Conservation (phyloP, 2,797 vertebrate genomes). For the Danio choprae region DNA sequence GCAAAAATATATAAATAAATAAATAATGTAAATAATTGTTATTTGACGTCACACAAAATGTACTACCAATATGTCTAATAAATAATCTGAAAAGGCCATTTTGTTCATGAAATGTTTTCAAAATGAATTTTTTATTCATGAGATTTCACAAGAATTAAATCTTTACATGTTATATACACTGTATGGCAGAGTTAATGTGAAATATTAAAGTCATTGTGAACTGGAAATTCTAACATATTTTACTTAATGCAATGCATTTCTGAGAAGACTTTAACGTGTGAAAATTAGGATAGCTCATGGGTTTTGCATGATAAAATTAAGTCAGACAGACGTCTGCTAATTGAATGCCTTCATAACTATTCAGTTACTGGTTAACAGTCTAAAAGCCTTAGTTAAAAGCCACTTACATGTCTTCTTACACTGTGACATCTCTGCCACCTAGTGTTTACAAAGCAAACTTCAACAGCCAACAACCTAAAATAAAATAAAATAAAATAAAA, state of each 20-base stretch:
- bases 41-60: neutral
- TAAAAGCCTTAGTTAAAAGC: neutral
- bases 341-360: neutral
- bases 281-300: neutral
- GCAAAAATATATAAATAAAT: neutral
- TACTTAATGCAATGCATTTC: neutral
- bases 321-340: neutral
- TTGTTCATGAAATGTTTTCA: too few species aligned
- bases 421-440: slow-evolving; percentile 59
- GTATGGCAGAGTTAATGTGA: neutral
- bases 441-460: slow-evolving; percentile 56
- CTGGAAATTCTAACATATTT: neutral
- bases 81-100: too few species aligned
- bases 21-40: too few species aligned
- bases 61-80: neutral
- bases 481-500: neutral
- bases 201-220: neutral
- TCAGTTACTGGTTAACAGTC: neutral
- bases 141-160: neutral
- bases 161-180: neutral
- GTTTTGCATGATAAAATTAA: neutral
- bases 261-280: neutral
- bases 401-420: slow-evolving; percentile 22
- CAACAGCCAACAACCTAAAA: slow-evolving; percentile 1
- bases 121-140: too few species aligned